Evolutionary conservation across 2,797 vertebrate species (phyloP).

Genomic region (Sebastolobus alascanus): DNA sequence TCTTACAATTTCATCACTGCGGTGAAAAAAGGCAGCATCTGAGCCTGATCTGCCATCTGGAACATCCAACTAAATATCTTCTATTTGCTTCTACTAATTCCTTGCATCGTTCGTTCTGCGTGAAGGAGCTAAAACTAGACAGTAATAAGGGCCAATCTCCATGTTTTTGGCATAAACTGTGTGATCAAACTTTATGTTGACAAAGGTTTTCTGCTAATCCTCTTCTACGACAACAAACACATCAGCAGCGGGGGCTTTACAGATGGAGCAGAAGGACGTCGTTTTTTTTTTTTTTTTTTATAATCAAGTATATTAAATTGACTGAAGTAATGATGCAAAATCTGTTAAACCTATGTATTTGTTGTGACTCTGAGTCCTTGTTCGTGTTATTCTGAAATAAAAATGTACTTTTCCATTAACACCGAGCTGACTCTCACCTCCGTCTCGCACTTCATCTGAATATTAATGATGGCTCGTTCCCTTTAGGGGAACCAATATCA

Average conservation of each 20-base stretch:
- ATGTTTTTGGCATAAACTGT: not conserved
- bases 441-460: slow-evolving; percentile 27
- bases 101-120: not conserved
- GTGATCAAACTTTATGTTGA: not conserved
- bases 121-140: not conserved
- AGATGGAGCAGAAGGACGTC: not conserved
- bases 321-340: not conserved
- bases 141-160: not conserved
- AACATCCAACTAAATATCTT: not conserved
- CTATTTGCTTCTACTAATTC: not conserved
- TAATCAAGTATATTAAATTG: not conserved
- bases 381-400: slow-evolving; percentile 1
- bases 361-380: not conserved
- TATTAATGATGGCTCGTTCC: slow-evolving; percentile 42
- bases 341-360: not conserved
- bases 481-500: slow-evolving; percentile 18
- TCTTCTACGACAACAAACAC: not conserved
- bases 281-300: not conserved
- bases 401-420: slow-evolving; percentile 20
- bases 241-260: not conserved
- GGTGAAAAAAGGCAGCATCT: not conserved
- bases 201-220: slow-evolving; percentile 4
- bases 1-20: not conserved
- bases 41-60: not conserved
- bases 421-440: slow-evolving; percentile 28